These are phyloP conservation scores for Pediacus dermestoides DNA, from an alignment of 2,888 invertebrate genomes.

Conservation along the genomic window DNA sequence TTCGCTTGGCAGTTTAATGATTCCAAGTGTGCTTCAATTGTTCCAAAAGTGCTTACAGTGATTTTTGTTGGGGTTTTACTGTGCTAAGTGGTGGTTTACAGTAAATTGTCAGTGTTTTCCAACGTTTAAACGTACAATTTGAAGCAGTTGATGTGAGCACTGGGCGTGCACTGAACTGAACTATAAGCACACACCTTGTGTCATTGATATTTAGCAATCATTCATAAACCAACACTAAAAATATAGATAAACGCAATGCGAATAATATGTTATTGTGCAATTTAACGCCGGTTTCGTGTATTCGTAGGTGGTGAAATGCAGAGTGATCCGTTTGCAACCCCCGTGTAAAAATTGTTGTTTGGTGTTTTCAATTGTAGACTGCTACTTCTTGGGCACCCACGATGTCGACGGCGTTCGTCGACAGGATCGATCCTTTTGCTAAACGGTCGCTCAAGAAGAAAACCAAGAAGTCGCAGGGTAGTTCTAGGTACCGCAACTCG, in stretches of 20 bases:
- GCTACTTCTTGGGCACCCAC: conserved; percentile 42
- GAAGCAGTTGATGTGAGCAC: conserved; percentile 29
- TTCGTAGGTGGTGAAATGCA: conserved; percentile 43
- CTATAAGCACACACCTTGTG: conserved; percentile 41
- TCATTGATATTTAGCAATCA: conserved; percentile 46
- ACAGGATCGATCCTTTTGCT: conserved; percentile 99
- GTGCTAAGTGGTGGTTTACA: conserved; percentile 16
- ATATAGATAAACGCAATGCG: conserved; percentile 41
- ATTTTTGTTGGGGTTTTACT: conserved; percentile 24
- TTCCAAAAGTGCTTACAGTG: conserved; percentile 30
- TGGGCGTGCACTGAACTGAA: conserved; percentile 48
- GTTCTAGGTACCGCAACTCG: conserved; percentile 96
- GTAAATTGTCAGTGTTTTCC: conserved; percentile 2
- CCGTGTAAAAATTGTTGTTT: conserved; percentile 35
- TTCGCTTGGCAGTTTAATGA: conserved; percentile 46
- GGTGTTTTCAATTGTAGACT: conserved; percentile 25
- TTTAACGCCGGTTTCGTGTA: conserved; percentile 39
- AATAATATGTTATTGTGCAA: conserved; percentile 39
- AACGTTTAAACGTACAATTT: conserved; percentile 22
- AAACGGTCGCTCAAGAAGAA: conserved; percentile 98
- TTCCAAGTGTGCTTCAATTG: conserved; percentile 33
- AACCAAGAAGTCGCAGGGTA: conserved; percentile 98
- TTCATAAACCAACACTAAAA: conserved; percentile 41
- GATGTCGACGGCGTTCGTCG: conserved; percentile 90
- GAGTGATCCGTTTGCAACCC: conserved; percentile 39